A percentile compares a stretch with the other conserved stretches of the same genome.
phyloP scores from a whole-genome alignment of 2,888 invertebrate species.

The Pachydiplax longipennis region DNA sequence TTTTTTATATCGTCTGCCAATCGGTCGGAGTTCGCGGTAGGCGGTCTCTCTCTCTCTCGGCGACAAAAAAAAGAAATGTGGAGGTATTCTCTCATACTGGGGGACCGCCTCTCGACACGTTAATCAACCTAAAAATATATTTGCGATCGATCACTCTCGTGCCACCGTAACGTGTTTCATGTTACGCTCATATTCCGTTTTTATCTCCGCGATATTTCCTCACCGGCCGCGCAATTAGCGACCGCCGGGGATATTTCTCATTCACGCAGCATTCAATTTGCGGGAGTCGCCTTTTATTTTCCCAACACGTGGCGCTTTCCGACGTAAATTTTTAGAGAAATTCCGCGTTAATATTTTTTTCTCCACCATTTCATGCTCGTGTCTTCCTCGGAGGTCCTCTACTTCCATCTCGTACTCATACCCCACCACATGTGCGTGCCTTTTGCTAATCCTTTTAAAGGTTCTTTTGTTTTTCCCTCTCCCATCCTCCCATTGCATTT shows the following conservation, averaged over 20 bases:
- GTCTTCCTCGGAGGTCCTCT: not conserved
- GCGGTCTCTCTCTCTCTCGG: too few relatives aligned
- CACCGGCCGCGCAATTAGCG: not conserved
- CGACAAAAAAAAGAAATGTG: too few relatives aligned
- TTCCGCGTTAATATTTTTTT: not conserved
- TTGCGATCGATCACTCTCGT: too few relatives aligned
- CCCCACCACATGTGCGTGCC: conserved; percentile 17
- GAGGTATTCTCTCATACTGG: too few relatives aligned
- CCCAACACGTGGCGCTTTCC: not conserved
- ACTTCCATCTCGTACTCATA: conserved; percentile 1
- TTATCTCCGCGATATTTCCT: not conserved
- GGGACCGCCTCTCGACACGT: too few relatives aligned
- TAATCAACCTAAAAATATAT: too few relatives aligned
- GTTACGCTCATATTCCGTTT: not conserved
- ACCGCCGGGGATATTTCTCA: not conserved
- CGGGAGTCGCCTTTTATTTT: not conserved
- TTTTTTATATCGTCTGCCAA: too few relatives aligned
- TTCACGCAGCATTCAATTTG: not conserved
- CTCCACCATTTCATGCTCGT: not conserved
- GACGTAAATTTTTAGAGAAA: not conserved
- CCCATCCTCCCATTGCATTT: conserved; percentile 32
- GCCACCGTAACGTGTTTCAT: too few relatives aligned
- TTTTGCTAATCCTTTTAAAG: conserved; percentile 38
- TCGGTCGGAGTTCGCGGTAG: too few relatives aligned
- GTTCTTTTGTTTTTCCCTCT: conserved; percentile 32